Evolutionary conservation across 1,140 invertebrate genomes (phyloP).

Genomic region (Leptestheria dahalacensis): DNA sequence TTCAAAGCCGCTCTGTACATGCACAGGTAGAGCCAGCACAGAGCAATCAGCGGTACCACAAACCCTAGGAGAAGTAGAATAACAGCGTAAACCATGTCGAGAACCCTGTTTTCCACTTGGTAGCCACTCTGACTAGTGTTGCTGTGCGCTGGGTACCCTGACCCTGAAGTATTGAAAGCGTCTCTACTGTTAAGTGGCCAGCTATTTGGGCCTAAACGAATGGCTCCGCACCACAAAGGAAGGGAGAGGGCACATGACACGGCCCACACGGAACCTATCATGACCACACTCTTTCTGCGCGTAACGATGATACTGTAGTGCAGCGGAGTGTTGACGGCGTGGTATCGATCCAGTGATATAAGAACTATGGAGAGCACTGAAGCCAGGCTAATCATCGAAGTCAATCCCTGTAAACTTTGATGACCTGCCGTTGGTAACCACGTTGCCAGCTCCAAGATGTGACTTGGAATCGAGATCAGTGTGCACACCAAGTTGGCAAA

Average conservation of each 20-base stretch:
- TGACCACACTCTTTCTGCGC: conserved; percentile 28
- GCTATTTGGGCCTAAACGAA: conserved; percentile 21
- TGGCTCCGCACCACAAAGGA: conserved; percentile 23
- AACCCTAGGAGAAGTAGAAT: conserved; percentile 26
- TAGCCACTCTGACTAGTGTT: too few species aligned
- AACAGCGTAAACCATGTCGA: conserved; percentile 6
- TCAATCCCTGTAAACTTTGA: conserved; percentile 27
- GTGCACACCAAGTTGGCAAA: conserved; percentile 31
- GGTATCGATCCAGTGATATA: conserved; percentile 37
- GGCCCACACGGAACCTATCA: conserved; percentile 30
- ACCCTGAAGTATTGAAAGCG: too few species aligned
- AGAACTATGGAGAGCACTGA: conserved; percentile 36
- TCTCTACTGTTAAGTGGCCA: too few species aligned
- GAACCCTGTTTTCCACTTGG: neutral
- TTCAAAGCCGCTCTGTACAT: conserved; percentile 38
- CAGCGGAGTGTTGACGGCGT: conserved; percentile 38
- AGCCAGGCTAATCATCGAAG: conserved; percentile 31
- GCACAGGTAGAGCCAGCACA: conserved; percentile 37
- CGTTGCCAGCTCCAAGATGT: conserved; percentile 1
- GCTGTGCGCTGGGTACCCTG: too few species aligned
- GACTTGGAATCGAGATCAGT: conserved; percentile 6
- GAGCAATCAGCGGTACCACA: conserved; percentile 33
- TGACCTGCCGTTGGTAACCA: neutral
- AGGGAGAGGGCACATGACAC: conserved; percentile 26
- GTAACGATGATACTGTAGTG: conserved; percentile 37